phyloP scores from a whole-genome alignment of 2,888 invertebrate species.

The Pegoplata infirma region DNA sequence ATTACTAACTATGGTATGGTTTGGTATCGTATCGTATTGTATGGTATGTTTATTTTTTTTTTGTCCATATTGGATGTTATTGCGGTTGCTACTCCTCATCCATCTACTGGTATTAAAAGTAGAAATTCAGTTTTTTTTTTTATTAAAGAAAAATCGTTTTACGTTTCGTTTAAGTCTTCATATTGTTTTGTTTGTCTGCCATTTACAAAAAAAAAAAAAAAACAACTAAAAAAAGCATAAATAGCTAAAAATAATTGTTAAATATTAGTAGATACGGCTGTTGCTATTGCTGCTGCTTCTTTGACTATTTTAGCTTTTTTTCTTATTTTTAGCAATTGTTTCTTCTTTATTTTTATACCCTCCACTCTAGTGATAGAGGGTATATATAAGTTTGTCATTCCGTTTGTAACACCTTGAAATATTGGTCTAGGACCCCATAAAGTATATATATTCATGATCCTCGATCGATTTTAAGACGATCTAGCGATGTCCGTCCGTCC shows the following conservation, averaged over 20 bases:
- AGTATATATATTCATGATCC: too few relatives aligned
- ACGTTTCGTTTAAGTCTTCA: not conserved
- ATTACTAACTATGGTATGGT: slow-evolving; percentile 32
- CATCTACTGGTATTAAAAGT: not conserved
- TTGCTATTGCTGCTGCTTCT: too few relatives aligned
- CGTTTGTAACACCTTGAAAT: too few relatives aligned
- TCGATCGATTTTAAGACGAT: too few relatives aligned
- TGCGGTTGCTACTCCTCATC: not conserved
- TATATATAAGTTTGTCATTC: too few relatives aligned
- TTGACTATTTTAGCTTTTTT: not conserved
- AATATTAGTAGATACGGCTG: not conserved
- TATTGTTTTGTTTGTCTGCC: not conserved
- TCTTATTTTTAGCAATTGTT: not conserved
- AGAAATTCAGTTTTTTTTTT: not conserved
- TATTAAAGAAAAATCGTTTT: too few relatives aligned
- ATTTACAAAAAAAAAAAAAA: too few relatives aligned
- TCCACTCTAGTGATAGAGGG: too few relatives aligned
- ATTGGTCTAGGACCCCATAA: too few relatives aligned
- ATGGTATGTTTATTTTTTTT: not conserved
- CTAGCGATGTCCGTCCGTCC: too few relatives aligned
- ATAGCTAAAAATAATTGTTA: not conserved
- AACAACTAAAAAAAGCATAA: not conserved
- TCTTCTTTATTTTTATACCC: too few relatives aligned
- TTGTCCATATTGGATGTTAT: not conserved
- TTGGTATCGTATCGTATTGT: too few relatives aligned